A percentile compares a stretch with the other conserved stretches of the same genome.
Conservation (phyloP, 2,888 invertebrate species). For the Drosophila sordidula region DNA sequence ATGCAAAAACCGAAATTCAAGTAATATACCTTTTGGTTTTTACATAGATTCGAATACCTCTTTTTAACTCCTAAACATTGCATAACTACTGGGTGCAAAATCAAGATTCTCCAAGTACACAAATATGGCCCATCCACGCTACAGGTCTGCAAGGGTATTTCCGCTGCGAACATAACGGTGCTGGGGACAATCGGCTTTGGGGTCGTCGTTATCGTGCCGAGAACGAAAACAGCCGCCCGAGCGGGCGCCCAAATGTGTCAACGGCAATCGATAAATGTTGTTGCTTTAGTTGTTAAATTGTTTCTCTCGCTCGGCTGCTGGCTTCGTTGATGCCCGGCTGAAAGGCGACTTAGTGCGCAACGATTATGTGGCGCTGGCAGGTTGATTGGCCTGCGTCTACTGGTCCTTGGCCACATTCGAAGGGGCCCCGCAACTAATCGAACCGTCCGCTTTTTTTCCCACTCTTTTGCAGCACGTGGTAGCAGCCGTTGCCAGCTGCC, state of each 20-base stretch:
- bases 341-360: slow-evolving; percentile 33
- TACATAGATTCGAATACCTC: too few species aligned
- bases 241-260: slow-evolving; percentile 60
- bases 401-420: slow-evolving; percentile 21
- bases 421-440: slow-evolving; percentile 12
- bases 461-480: slow-evolving; percentile 35
- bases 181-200: slow-evolving; percentile 39
- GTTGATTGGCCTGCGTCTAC: slow-evolving; percentile 25
- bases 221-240: slow-evolving; percentile 4
- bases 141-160: too few species aligned
- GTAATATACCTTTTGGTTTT: too few species aligned
- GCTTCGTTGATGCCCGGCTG: too few species aligned
- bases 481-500: slow-evolving; percentile 19
- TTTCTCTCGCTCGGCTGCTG: slow-evolving; percentile 12
- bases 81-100: too few species aligned
- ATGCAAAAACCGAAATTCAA: too few species aligned
- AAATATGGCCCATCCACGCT: too few species aligned
- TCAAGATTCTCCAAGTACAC: too few species aligned
- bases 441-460: neutral
- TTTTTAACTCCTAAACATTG: too few species aligned
- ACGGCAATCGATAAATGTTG: slow-evolving; percentile 72
- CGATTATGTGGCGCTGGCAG: slow-evolving; percentile 49
- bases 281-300: slow-evolving; percentile 65
- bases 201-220: slow-evolving; percentile 34
- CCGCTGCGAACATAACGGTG: too few species aligned